phyloP scores from a whole-genome alignment of 2,797 vertebrate genomes.

The Lepilemur ruficaudatus region DNA sequence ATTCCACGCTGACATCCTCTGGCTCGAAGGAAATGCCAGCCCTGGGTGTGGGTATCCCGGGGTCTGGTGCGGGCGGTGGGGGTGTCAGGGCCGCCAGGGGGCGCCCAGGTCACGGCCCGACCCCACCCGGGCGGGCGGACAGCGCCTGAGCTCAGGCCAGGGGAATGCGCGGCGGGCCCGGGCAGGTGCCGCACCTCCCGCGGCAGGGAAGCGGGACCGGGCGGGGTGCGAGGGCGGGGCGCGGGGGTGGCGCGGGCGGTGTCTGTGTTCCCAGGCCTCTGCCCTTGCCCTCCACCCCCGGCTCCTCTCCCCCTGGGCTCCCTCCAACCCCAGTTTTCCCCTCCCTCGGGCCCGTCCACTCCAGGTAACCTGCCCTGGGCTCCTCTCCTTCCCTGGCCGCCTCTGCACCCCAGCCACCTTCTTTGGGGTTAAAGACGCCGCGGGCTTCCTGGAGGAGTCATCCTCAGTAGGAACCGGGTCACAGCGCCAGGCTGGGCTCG shows the following conservation, averaged over 20 bases:
- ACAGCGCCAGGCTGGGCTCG: not conserved
- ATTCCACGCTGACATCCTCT: not conserved
- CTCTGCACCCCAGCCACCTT: not conserved
- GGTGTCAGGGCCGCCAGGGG: constrained; percentile 35
- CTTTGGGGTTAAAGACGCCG: not conserved
- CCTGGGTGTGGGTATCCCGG: not conserved
- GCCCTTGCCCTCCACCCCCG: not conserved
- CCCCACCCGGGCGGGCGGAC: not conserved
- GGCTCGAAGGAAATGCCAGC: constrained; percentile 46
- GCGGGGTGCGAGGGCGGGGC: not conserved
- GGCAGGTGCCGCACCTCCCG: constrained; percentile 55
- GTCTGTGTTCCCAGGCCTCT: constrained; percentile 41
- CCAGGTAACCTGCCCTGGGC: not conserved
- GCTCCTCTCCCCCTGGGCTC: not conserved
- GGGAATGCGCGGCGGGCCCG: constrained; percentile 65
- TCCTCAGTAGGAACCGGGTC: not conserved
- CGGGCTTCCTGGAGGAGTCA: not conserved
- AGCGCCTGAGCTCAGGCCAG: constrained; percentile 46
- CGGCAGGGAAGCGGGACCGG: not conserved
- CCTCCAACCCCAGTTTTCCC: not conserved
- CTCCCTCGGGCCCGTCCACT: not conserved
- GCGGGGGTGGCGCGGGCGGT: not conserved
- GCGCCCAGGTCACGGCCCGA: not conserved
- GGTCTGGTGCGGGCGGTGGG: not conserved
- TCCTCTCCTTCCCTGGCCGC: not conserved